phyloP scores from a whole-genome alignment of 2,888 invertebrate species.

The Catocala nupta region DNA sequence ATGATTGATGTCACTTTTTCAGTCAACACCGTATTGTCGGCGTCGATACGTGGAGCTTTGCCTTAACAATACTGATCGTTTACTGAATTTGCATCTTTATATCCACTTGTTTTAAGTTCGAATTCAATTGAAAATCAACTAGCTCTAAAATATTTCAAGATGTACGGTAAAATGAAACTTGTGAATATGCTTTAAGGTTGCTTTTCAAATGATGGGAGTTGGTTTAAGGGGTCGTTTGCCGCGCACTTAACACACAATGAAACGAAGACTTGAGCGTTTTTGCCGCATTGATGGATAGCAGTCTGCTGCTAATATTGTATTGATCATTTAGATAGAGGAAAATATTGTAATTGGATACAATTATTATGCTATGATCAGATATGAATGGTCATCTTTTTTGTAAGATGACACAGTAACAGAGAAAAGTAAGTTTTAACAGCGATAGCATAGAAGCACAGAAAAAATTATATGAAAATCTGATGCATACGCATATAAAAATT shows the following conservation, averaged over 20 bases:
- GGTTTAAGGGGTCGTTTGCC: conserved; percentile 67
- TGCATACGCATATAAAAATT: no score
- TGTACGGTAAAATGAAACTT: conserved; percentile 17
- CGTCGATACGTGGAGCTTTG: conserved; percentile 60
- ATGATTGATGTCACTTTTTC: conserved; percentile 84
- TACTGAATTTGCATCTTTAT: conserved; percentile 19
- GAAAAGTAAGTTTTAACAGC: no score
- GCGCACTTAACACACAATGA: conserved; percentile 72
- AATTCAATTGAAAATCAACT: conserved; percentile 15
- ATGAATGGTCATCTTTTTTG: background rate
- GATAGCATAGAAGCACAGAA: no score
- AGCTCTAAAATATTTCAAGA: background rate
- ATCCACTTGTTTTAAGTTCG: conserved; percentile 8
- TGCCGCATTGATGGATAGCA: conserved; percentile 70
- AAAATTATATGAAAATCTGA: no score
- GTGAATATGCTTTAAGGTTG: conserved; percentile 26
- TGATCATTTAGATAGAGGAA: conserved; percentile 57
- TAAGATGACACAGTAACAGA: no score
- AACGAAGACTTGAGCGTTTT: conserved; percentile 69
- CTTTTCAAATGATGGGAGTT: conserved; percentile 39
- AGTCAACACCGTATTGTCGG: conserved; percentile 60
- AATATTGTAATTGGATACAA: conserved; percentile 32
- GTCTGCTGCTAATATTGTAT: conserved; percentile 68
- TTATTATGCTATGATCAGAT: conserved; percentile 18
- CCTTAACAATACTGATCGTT: conserved; percentile 50